Evolutionary conservation across 2,888 invertebrate genomes (phyloP).

Genomic region (Dynastes maya): DNA sequence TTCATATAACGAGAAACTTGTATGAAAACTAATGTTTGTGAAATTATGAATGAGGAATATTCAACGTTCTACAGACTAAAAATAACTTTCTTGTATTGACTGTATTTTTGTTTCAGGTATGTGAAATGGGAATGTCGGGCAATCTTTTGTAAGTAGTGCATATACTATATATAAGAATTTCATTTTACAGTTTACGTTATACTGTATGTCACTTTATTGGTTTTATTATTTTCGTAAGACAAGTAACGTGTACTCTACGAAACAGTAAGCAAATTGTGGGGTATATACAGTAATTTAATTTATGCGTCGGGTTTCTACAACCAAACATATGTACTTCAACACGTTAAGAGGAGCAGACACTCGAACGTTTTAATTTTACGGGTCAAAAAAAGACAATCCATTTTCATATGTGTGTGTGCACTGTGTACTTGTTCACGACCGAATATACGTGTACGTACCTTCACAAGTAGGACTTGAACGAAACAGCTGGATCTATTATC

Average conservation of each 20-base stretch:
- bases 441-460: slow-evolving; percentile 9
- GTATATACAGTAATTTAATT: background rate
- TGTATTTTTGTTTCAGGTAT: slow-evolving; percentile 20
- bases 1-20: no score
- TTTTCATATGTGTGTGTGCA: background rate
- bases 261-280: no score
- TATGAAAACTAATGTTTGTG: no score
- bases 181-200: no score
- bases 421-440: background rate
- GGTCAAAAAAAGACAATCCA: background rate
- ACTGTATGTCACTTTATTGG: no score
- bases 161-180: no score
- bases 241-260: no score
- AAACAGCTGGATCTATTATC: slow-evolving; percentile 40
- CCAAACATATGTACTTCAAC: background rate
- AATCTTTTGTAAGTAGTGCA: no score
- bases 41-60: no score
- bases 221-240: no score
- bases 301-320: background rate
- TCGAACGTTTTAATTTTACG: slow-evolving; percentile 12
- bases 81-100: no score
- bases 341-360: slow-evolving; percentile 7
- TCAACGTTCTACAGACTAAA: no score
- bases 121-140: background rate
- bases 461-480: slow-evolving; percentile 14